phyloP scores from a whole-genome alignment of 2,888 invertebrate genomes.

The Drosophila engyochracea region DNA sequence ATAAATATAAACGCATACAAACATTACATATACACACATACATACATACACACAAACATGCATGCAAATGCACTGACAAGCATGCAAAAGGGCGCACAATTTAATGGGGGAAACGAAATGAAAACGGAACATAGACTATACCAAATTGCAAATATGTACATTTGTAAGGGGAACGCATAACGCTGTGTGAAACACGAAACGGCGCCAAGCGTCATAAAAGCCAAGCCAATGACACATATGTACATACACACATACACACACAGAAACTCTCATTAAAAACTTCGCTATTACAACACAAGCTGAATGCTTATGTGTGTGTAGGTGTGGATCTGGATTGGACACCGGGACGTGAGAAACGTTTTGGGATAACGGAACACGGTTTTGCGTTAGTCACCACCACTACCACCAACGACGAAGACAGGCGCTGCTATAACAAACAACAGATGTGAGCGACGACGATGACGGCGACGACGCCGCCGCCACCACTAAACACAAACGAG shows the following conservation, averaged over 20 bases:
- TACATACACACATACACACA: slow-evolving; percentile 5
- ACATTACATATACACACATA: not conserved
- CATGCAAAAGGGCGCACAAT: slow-evolving; percentile 41
- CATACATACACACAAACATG: slow-evolving; percentile 8
- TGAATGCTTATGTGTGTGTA: slow-evolving; percentile 46
- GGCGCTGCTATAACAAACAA: slow-evolving; percentile 55
- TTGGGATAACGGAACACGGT: slow-evolving; percentile 76
- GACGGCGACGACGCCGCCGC: slow-evolving; percentile 6
- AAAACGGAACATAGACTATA: slow-evolving; percentile 64
- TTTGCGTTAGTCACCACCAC: slow-evolving; percentile 75
- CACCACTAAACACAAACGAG: slow-evolving; percentile 49
- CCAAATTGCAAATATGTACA: slow-evolving; percentile 54
- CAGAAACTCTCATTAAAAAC: slow-evolving; percentile 23
- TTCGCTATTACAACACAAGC: slow-evolving; percentile 51
- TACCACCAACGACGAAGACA: slow-evolving; percentile 53
- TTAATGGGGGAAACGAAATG: slow-evolving; percentile 63
- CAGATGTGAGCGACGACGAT: slow-evolving; percentile 56
- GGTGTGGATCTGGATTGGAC: slow-evolving; percentile 43
- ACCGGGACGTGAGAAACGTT: slow-evolving; percentile 66
- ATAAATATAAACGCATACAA: slow-evolving; percentile 14
- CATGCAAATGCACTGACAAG: slow-evolving; percentile 31
- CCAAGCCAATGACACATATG: slow-evolving; percentile 30
- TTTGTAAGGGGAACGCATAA: slow-evolving; percentile 55
- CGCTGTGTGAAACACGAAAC: slow-evolving; percentile 64
- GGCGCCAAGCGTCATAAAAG: slow-evolving; percentile 35